Evolutionary conservation across 2,888 invertebrate genomes (phyloP).

Genomic region (Caenorhabditis sp.): DNA sequence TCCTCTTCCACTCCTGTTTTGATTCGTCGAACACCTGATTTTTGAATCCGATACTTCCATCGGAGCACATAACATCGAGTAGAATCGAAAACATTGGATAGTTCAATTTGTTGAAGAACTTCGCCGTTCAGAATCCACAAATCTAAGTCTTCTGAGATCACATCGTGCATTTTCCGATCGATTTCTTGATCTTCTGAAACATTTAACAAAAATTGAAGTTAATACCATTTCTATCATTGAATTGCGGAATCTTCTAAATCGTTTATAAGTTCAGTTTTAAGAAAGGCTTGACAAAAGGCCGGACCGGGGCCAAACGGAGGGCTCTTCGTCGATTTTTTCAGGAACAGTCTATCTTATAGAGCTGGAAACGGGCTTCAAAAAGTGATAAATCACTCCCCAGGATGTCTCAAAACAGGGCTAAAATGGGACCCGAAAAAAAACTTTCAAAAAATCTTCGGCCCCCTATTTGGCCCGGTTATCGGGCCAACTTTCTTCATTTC

Average conservation of each 20-base stretch:
- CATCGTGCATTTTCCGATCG: slow-evolving; percentile 43
- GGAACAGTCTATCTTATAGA: no score
- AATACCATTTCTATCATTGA: background rate
- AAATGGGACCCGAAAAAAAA: background rate
- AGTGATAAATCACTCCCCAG: no score
- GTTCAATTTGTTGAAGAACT: slow-evolving; percentile 36
- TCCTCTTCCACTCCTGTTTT: slow-evolving; percentile 43
- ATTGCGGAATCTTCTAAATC: no score
- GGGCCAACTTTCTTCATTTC: no score
- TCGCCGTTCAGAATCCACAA: slow-evolving; percentile 55
- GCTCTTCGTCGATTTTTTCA: no score
- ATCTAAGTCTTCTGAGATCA: slow-evolving; percentile 53
- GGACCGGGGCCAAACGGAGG: no score
- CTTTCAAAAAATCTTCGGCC: background rate
- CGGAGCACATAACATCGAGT: slow-evolving; percentile 60
- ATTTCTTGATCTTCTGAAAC: slow-evolving; percentile 49
- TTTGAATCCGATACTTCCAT: slow-evolving; percentile 63
- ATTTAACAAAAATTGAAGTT: no score
- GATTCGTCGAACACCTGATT: slow-evolving; percentile 52
- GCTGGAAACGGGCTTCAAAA: no score
- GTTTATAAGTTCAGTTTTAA: no score
- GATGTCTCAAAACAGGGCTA: no score
- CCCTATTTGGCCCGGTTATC: no score
- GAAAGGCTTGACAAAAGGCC: no score
- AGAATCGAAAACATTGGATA: slow-evolving; percentile 41